Conservation (phyloP, 2,797 vertebrate genomes). For the Crocidura indochinensis region DNA sequence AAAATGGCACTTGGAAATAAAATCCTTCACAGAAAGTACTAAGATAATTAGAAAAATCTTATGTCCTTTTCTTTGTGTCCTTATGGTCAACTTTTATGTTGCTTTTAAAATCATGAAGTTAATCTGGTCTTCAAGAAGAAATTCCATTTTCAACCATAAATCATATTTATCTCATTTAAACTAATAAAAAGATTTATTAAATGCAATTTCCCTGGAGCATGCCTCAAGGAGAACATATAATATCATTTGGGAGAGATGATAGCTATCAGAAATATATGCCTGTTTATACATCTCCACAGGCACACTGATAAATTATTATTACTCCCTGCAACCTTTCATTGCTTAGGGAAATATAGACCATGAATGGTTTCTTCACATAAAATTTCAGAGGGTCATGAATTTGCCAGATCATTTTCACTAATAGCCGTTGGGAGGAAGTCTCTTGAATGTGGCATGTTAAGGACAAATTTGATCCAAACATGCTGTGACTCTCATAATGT, state of each 20-base stretch:
- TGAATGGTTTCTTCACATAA: neutral
- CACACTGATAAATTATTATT: neutral
- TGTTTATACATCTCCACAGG: conserved; percentile 8
- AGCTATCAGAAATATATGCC: neutral
- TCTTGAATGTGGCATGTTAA: conserved; percentile 79
- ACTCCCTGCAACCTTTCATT: neutral
- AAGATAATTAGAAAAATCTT: neutral
- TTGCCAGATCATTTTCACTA: conserved; percentile 69
- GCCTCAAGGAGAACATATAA: neutral
- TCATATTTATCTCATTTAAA: conserved; percentile 69
- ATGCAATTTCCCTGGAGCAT: conserved; percentile 6
- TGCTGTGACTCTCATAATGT: conserved; percentile 77
- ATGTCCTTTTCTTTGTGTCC: neutral
- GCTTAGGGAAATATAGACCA: neutral
- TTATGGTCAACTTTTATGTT: conserved; percentile 21
- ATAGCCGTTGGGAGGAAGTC: conserved; percentile 66
- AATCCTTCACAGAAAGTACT: conserved; percentile 8
- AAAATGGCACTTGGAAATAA: conserved; percentile 42
- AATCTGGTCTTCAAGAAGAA: conserved; percentile 50
- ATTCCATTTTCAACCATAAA: conserved; percentile 55
- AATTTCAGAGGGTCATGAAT: conserved; percentile 46
- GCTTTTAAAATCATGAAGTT: conserved; percentile 40
- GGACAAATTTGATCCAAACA: conserved; percentile 81
- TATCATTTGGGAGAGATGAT: conserved; percentile 31
- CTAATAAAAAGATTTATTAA: conserved; percentile 56